A percentile compares a stretch with the other conserved stretches of the same genome.
These are phyloP conservation scores for Aphaenogaster floridana DNA, from an alignment of 1,140 invertebrate species.

Conservation along the genomic window DNA sequence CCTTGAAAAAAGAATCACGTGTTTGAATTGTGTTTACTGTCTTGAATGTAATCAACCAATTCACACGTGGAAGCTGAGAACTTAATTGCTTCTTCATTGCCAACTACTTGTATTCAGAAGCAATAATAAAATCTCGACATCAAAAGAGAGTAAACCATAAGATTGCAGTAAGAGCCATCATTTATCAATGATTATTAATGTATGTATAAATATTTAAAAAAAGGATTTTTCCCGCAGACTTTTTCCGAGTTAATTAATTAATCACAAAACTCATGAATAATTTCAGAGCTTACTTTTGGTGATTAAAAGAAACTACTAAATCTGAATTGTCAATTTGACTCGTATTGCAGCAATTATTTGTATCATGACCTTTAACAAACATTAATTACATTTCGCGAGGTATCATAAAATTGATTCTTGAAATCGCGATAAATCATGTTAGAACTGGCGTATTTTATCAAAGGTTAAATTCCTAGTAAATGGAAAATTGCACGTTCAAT, in stretches of 20 bases:
- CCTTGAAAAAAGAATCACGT: neutral
- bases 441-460: conserved; percentile 22
- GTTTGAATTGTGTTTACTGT: neutral
- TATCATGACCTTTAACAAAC: neutral
- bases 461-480: conserved; percentile 17
- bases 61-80: neutral
- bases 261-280: neutral
- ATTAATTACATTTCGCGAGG: neutral
- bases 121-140: neutral
- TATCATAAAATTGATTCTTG: neutral
- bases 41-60: neutral
- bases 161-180: neutral
- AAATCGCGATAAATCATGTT: conserved; percentile 5
- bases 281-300: neutral
- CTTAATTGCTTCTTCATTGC: conserved; percentile 28
- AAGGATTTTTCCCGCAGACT: neutral
- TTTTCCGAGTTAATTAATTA: neutral
- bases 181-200: neutral
- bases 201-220: neutral
- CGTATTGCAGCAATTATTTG: neutral
- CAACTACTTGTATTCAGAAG: neutral
- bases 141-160: neutral
- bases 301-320: neutral
- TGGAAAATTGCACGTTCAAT: neutral
- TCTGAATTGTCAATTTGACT: neutral